Conservation (phyloP, 2,113 vertebrate species). For the Pipa parva region DNA sequence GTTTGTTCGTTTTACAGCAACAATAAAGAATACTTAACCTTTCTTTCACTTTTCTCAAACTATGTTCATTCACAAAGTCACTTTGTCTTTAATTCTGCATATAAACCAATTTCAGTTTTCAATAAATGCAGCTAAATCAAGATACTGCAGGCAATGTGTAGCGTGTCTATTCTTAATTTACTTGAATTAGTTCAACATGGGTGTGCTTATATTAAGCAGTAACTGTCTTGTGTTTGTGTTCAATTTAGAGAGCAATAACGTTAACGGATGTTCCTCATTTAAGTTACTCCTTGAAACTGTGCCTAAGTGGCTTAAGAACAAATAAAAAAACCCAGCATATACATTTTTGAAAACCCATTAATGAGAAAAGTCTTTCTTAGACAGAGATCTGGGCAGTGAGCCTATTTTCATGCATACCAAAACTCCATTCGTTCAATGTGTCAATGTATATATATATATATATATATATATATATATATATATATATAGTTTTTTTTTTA, state of each 20-base stretch:
- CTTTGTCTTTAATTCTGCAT: neutral
- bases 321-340: too few relatives aligned
- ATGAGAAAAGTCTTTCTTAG: too few relatives aligned
- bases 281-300: neutral
- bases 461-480: too few relatives aligned
- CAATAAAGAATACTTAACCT: neutral
- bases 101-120: neutral
- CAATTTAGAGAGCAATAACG: neutral
- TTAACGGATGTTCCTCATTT: neutral
- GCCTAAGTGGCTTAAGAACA: neutral
- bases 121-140: neutral
- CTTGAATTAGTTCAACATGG: slow-evolving; percentile 24
- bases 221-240: neutral
- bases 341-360: too few relatives aligned
- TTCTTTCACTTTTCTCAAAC: neutral
- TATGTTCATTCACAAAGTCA: neutral
- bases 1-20: neutral
- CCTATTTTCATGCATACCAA: too few relatives aligned
- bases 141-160: neutral
- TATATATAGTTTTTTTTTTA: too few relatives aligned
- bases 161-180: slow-evolving; percentile 20
- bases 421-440: too few relatives aligned
- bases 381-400: too few relatives aligned
- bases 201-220: slow-evolving; percentile 1
- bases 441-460: too few relatives aligned